Evolutionary conservation across 2,113 vertebrate genomes (phyloP), one percentile per base, ranked within the genome.

Genomic region (Xiphorhynchus elegans): DNA sequence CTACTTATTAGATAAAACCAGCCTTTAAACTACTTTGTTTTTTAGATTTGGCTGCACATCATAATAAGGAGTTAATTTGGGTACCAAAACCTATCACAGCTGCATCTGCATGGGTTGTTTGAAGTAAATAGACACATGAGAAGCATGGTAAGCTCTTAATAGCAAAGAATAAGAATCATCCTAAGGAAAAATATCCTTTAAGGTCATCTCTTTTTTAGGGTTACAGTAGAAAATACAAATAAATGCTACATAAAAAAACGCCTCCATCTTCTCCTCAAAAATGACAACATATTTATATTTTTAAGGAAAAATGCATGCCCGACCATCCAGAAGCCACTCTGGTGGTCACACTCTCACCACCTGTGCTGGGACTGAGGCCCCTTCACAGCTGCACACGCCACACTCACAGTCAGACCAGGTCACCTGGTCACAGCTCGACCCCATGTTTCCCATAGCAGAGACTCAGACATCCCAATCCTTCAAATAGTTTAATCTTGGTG

Each of bases 291-390:
- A 2, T 3, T 89, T 52, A 13, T 37, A 11, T 52, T 75, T 23
- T 25, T 20, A 39, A 39, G 39, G n/a, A 40, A 68, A 31, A 16
- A 25, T 46, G 7, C 19, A 8, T 39, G 4, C n/a, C 42, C 0
- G 0, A n/a, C 15, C 9, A 52, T 29, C 16, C 28, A n/a, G 60
- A 28, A 60, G 11, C n/a, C 24, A 20, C 28, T 23, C 10, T 66
- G 55, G 12, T 9, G 10, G 10, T 74, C 44, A n/a, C 44, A 20
- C 7, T 33, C 10, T 9, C 33, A 46, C 15, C 13, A 11, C 5
- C 12, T 20, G 33, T 11, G n/a, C n/a, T 35, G 33, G 29, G n/a
- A 47, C 19, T 0, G 0, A 82, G 59, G n/a, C 24, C 13, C 3
- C 24, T 47, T 40, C 24, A 16, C 23, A 47, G 46, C 24, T 25